Conservation (phyloP, 2,888 invertebrate species). For the Ennomos fuscantarius region DNA sequence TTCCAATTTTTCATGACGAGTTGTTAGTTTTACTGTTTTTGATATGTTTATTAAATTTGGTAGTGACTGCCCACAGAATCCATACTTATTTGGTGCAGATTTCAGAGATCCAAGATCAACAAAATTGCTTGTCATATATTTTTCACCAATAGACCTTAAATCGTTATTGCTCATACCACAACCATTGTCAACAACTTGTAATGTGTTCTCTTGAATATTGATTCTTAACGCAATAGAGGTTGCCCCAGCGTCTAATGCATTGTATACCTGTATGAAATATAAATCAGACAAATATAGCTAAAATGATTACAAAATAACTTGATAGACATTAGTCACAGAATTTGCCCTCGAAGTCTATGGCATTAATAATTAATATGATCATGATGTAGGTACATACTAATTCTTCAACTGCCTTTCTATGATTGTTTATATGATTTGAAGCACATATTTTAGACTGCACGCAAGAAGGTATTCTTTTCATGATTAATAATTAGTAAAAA, state of each 20-base stretch:
- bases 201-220: conserved; percentile 82
- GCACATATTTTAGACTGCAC: conserved; percentile 84
- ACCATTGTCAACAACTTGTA: conserved; percentile 93
- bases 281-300: not conserved
- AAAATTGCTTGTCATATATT: conserved; percentile 88
- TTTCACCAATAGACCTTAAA: conserved; percentile 84
- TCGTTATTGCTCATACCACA: conserved; percentile 85
- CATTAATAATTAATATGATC: too few species aligned
- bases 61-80: conserved; percentile 89
- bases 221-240: conserved; percentile 89
- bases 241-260: conserved; percentile 89
- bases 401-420: conserved; percentile 87
- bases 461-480: conserved; percentile 65
- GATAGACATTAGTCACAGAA: too few species aligned
- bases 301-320: conserved; percentile 21
- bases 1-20: conserved; percentile 70
- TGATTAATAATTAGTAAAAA: conserved; percentile 47
- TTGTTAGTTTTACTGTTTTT: conserved; percentile 84
- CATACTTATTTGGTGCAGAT: conserved; percentile 83
- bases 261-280: conserved; percentile 82
- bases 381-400: conserved; percentile 68
- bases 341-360: too few species aligned
- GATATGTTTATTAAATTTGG: conserved; percentile 86
- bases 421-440: conserved; percentile 82
- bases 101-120: conserved; percentile 79